phyloP scores from a whole-genome alignment of 2,888 invertebrate species.

The Frankliniella fusca region DNA sequence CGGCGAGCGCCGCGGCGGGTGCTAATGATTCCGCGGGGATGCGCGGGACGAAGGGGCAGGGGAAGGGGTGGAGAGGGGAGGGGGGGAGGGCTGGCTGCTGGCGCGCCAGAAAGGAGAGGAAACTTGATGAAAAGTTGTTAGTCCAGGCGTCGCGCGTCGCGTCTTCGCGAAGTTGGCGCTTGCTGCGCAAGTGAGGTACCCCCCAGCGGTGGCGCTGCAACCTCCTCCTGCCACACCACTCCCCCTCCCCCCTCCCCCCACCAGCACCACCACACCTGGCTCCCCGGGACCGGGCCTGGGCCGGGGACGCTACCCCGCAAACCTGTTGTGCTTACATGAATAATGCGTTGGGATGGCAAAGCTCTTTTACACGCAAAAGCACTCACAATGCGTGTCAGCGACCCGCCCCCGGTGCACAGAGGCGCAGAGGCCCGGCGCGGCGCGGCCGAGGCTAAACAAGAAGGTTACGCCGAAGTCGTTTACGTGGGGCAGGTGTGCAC shows the following conservation, averaged over 20 bases:
- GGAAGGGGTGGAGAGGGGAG: background rate
- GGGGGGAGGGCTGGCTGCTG: background rate
- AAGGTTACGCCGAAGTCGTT: background rate
- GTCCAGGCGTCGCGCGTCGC: too few relatives aligned
- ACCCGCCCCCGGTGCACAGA: background rate
- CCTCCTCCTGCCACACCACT: too few relatives aligned
- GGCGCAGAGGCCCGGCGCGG: background rate
- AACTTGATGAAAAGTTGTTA: too few relatives aligned
- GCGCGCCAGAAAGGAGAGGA: too few relatives aligned
- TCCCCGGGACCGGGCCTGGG: too few relatives aligned
- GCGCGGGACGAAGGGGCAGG: background rate
- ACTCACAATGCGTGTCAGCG: conserved; percentile 12
- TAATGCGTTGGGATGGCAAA: background rate
- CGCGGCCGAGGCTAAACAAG: background rate
- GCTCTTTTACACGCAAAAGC: conserved; percentile 24
- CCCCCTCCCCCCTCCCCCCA: too few relatives aligned
- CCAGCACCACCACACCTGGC: too few relatives aligned
- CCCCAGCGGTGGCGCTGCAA: too few relatives aligned
- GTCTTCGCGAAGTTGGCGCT: too few relatives aligned
- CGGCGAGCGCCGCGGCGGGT: too few relatives aligned
- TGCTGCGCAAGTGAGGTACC: too few relatives aligned
- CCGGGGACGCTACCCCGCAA: background rate
- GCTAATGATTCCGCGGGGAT: background rate
- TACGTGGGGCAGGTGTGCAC: background rate
- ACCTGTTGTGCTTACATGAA: conserved; percentile 24